Conservation (phyloP, 2,888 invertebrate species). For the Iphiclides podalirius region DNA sequence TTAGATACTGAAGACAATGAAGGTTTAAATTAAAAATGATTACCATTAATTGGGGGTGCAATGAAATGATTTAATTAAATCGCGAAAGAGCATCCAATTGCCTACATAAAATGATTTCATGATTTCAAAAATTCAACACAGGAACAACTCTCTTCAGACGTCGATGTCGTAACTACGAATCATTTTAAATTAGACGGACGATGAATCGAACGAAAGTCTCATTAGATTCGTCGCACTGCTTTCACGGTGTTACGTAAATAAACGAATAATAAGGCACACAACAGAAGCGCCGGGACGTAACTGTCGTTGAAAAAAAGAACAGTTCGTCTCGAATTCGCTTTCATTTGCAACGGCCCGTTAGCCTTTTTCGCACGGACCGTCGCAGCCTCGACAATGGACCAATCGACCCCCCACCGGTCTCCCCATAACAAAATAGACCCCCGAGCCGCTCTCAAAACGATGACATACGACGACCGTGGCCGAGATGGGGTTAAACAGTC, state of each 20-base stretch:
- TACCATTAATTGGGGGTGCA: no score
- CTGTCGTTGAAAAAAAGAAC: conserved; percentile 1
- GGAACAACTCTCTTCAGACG: neutral
- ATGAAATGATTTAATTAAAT: no score
- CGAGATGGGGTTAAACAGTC: conserved; percentile 24
- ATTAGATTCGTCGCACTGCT: conserved; percentile 7
- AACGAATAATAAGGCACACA: neutral
- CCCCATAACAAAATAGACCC: conserved; percentile 59
- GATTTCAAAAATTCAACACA: neutral
- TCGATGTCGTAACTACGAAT: neutral
- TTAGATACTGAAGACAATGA: no score
- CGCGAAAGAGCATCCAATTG: no score
- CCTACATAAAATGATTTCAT: no score
- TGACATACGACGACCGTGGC: conserved; percentile 23
- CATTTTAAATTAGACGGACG: neutral
- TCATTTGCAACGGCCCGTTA: conserved; percentile 8
- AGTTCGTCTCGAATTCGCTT: conserved; percentile 24
- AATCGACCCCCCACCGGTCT: conserved; percentile 65
- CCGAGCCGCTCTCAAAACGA: conserved; percentile 37
- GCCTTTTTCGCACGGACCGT: conserved; percentile 32
- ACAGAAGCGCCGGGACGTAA: conserved; percentile 9
- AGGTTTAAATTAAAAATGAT: no score
- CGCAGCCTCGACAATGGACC: conserved; percentile 52
- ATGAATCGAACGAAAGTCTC: conserved; percentile 2
- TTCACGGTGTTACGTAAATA: conserved; percentile 5